These are phyloP conservation scores for Telenomus remus DNA, from an alignment of 1,140 invertebrate species.

Conservation along the genomic window DNA sequence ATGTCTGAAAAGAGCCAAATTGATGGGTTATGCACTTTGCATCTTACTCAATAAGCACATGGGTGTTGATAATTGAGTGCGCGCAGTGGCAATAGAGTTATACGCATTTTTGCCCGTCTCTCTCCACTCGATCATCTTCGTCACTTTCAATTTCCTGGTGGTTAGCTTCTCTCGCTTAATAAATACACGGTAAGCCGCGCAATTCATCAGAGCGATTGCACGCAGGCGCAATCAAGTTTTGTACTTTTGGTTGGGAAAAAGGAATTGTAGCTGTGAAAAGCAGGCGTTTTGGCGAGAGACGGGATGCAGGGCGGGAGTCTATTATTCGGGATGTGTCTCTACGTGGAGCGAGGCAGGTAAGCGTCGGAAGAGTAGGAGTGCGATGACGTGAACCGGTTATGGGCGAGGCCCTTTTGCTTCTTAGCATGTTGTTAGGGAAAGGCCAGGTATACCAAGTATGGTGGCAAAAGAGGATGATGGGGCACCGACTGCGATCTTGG, in stretches of 20 bases:
- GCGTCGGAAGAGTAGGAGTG: slow-evolving; percentile 59
- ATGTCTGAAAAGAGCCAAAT: slow-evolving; percentile 40
- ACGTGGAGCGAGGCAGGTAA: slow-evolving; percentile 64
- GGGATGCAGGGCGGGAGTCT: slow-evolving; percentile 49
- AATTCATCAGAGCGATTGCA: not conserved
- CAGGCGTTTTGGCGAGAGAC: slow-evolving; percentile 37
- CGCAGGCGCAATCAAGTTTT: too few species aligned
- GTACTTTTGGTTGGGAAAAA: too few species aligned
- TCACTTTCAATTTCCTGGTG: slow-evolving; percentile 20
- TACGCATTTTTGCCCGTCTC: not conserved
- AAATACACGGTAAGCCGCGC: not conserved
- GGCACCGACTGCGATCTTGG: slow-evolving; percentile 38
- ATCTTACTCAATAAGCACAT: not conserved
- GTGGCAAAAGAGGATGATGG: slow-evolving; percentile 72
- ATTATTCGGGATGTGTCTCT: slow-evolving; percentile 60
- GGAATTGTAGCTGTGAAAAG: too few species aligned
- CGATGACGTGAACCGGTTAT: slow-evolving; percentile 75
- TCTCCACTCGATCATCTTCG: not conserved
- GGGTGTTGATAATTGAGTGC: too few species aligned
- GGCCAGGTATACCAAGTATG: slow-evolving; percentile 72
- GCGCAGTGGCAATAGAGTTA: not conserved
- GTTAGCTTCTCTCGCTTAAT: not conserved
- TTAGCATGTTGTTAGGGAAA: slow-evolving; percentile 50
- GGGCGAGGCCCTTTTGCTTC: slow-evolving; percentile 70
- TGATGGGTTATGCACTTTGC: slow-evolving; percentile 22